These are phyloP conservation scores for Drosophila neonasuta DNA, from an alignment of 2,888 invertebrate genomes.

Conservation along the genomic window DNA sequence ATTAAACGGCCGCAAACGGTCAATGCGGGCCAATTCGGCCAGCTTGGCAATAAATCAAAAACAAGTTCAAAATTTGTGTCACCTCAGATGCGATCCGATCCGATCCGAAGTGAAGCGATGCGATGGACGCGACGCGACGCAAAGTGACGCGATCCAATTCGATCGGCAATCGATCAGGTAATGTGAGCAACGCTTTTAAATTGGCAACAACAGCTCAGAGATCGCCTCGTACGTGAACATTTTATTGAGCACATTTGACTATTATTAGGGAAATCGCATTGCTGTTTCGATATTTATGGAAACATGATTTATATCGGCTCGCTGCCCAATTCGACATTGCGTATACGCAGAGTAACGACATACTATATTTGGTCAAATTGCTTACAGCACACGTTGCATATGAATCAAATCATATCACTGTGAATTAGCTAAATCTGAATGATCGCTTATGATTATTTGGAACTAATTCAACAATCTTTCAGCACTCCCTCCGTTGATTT, in stretches of 20 bases:
- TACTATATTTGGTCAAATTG: constrained; percentile 70
- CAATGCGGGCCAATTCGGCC: constrained; percentile 32
- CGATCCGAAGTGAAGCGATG: not conserved
- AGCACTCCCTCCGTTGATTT: not conserved
- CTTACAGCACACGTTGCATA: constrained; percentile 45
- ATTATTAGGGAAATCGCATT: constrained; percentile 80
- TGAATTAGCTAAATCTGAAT: not conserved
- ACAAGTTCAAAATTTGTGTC: constrained; percentile 78
- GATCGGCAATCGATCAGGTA: constrained; percentile 41
- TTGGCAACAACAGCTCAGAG: constrained; percentile 52
- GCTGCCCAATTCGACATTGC: constrained; percentile 43
- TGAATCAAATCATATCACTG: constrained; percentile 4
- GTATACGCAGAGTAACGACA: constrained; percentile 63
- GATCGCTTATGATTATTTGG: constrained; percentile 10
- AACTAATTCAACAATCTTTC: not conserved
- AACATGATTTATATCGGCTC: constrained; percentile 76
- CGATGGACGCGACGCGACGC: not conserved
- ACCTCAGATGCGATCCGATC: constrained; percentile 50
- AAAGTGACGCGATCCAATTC: constrained; percentile 12
- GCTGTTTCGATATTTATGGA: constrained; percentile 68
- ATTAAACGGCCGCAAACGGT: constrained; percentile 50
- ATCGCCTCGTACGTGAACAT: constrained; percentile 71
- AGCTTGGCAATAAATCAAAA: constrained; percentile 76
- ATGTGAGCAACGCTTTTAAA: constrained; percentile 22
- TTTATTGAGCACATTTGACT: constrained; percentile 80